These are phyloP conservation scores for Psittacara wagleri DNA, from an alignment of 2,113 vertebrate genomes.

Conservation along the genomic window DNA sequence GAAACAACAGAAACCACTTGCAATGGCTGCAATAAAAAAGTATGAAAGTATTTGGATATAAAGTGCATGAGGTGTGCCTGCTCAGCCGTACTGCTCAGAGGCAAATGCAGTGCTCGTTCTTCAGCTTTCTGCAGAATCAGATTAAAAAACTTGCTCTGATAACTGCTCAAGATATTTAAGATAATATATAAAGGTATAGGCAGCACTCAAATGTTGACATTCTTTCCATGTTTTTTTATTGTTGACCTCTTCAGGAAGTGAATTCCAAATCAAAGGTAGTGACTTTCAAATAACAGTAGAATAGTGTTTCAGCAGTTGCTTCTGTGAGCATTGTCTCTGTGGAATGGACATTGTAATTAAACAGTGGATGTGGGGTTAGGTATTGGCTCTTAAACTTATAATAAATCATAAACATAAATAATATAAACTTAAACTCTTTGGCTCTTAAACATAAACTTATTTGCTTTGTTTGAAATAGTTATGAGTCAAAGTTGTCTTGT, in stretches of 20 bases:
- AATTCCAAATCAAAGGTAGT: not conserved
- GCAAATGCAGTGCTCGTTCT: not conserved
- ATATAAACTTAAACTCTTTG: not conserved
- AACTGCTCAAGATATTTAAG: not conserved
- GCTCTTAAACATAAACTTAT: not conserved
- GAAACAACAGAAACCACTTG: constrained; percentile 85
- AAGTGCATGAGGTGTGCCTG: not conserved
- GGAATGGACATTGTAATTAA: not conserved
- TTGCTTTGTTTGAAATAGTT: not conserved
- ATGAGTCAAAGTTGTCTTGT: not conserved
- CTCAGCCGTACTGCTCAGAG: not conserved
- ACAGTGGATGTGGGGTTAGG: not conserved
- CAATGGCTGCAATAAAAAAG: constrained; percentile 90
- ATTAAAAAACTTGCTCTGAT: not conserved
- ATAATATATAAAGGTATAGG: not conserved
- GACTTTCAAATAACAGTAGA: not conserved
- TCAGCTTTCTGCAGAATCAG: not conserved
- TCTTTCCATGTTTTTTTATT: not conserved
- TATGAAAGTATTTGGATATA: constrained; percentile 45
- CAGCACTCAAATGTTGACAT: not conserved
- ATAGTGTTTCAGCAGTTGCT: not conserved
- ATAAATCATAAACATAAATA: not conserved
- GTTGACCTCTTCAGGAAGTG: not conserved
- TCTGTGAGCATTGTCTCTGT: not conserved
- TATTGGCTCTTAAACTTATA: not conserved